phyloP scores from a whole-genome alignment of 1,140 invertebrate species.

The Caenorhabditis latens region DNA sequence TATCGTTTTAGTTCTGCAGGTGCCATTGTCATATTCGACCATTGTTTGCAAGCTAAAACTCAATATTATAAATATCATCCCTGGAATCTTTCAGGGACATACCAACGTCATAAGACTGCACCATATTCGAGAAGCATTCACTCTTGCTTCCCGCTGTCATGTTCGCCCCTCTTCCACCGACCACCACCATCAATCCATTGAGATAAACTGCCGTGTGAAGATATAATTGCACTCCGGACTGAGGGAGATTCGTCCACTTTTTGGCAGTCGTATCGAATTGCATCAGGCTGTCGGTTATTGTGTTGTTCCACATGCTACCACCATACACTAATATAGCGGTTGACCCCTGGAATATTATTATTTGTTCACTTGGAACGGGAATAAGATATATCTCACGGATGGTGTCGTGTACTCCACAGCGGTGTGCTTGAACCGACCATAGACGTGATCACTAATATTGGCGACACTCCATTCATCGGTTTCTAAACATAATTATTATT shows the following conservation, averaged over 20 bases:
- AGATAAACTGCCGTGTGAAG: slow-evolving; percentile 74
- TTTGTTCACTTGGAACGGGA: neutral
- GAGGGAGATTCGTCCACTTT: slow-evolving; percentile 48
- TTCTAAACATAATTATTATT: slow-evolving; percentile 65
- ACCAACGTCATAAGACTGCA: slow-evolving; percentile 74
- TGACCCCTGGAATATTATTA: neutral
- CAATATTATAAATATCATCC: too few species aligned
- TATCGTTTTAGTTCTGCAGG: slow-evolving; percentile 66
- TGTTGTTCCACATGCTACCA: slow-evolving; percentile 62
- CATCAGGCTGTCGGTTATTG: slow-evolving; percentile 57
- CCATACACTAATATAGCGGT: slow-evolving; percentile 50
- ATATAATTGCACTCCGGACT: slow-evolving; percentile 70
- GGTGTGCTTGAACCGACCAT: slow-evolving; percentile 74
- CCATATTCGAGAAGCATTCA: slow-evolving; percentile 73
- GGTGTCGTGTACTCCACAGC: slow-evolving; percentile 67
- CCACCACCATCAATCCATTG: slow-evolving; percentile 75
- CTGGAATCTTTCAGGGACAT: neutral
- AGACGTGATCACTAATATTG: slow-evolving; percentile 67
- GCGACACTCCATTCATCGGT: slow-evolving; percentile 70
- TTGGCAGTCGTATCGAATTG: slow-evolving; percentile 25
- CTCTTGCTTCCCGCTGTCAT: slow-evolving; percentile 67
- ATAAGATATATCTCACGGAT: slow-evolving; percentile 7
- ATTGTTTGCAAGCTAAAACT: slow-evolving; percentile 74
- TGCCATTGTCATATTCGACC: slow-evolving; percentile 67
- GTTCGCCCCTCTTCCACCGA: slow-evolving; percentile 76